Conservation (phyloP, 1,140 invertebrate species). For the Drosophila orena region DNA sequence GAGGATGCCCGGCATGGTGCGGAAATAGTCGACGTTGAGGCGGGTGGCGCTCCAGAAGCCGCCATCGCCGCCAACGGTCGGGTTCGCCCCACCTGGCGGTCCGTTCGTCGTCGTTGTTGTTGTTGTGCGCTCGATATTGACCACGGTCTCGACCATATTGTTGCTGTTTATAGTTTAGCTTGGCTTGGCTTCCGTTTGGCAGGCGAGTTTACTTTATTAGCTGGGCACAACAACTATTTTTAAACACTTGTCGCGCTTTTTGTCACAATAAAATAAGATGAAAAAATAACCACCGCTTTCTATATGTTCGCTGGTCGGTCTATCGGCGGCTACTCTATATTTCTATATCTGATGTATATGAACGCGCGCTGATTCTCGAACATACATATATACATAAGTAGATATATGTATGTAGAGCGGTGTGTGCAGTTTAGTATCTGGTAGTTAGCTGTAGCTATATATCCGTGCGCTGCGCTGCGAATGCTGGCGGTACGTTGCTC, state of each 20-base stretch:
- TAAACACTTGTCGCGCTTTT: slow-evolving; percentile 64
- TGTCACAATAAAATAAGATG: slow-evolving; percentile 69
- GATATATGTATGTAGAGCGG: not conserved
- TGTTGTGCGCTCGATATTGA: slow-evolving; percentile 87
- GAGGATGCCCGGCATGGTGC: slow-evolving; percentile 87
- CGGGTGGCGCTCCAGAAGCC: slow-evolving; percentile 86
- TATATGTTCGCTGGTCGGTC: slow-evolving; percentile 10
- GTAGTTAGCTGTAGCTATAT: slow-evolving; percentile 14
- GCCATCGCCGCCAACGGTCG: slow-evolving; percentile 58
- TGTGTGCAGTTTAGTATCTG: slow-evolving; percentile 12
- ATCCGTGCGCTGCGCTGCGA: slow-evolving; percentile 2
- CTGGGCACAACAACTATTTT: slow-evolving; percentile 55
- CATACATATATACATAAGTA: slow-evolving; percentile 14
- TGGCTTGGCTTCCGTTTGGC: slow-evolving; percentile 7
- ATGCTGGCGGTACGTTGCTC: slow-evolving; percentile 26
- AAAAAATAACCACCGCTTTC: slow-evolving; percentile 59
- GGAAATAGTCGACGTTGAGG: slow-evolving; percentile 88
- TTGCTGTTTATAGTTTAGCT: slow-evolving; percentile 34
- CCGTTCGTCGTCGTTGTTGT: slow-evolving; percentile 85
- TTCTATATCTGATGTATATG: slow-evolving; percentile 26
- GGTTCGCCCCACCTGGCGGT: slow-evolving; percentile 85
- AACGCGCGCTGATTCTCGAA: slow-evolving; percentile 39
- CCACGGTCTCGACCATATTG: slow-evolving; percentile 89
- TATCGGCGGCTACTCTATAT: slow-evolving; percentile 36
- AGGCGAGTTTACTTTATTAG: slow-evolving; percentile 13